Percentiles rank a stretch among this genome's conserved stretches.
Evolutionary conservation across 2,797 vertebrate species (phyloP).

Genomic region (Tokudaia muenninki): DNA sequence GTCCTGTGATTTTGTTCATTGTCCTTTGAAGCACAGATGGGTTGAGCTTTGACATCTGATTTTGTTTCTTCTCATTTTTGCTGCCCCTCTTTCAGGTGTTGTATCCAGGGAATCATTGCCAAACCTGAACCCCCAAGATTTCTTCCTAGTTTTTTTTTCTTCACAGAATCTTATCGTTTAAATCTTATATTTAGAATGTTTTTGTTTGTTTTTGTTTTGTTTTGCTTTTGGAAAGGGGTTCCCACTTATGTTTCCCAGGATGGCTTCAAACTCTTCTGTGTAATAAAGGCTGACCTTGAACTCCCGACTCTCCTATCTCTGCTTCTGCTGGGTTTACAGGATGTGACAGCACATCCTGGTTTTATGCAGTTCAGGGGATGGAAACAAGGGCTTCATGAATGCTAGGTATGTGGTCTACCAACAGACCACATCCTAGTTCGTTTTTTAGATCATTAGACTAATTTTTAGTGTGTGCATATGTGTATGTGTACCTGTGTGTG

Average conservation of each 20-base stretch:
- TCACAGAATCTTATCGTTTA: background rate
- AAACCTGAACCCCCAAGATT: background rate
- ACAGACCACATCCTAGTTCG: background rate
- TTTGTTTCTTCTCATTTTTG: background rate
- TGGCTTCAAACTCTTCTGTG: background rate
- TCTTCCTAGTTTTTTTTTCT: accelerated
- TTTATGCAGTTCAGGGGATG: background rate
- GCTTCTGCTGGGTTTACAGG: background rate
- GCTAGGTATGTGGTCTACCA: background rate
- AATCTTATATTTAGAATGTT: background rate
- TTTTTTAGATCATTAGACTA: background rate
- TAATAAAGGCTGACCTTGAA: background rate
- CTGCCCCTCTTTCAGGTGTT: background rate
- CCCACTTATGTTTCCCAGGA: background rate
- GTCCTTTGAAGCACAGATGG: background rate
- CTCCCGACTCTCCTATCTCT: background rate
- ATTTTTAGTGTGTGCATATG: background rate
- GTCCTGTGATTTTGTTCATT: background rate
- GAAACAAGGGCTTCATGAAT: background rate
- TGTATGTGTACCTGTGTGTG: background rate
- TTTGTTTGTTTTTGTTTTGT: background rate
- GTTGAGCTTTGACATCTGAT: background rate
- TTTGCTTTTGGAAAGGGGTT: background rate
- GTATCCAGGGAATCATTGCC: background rate
- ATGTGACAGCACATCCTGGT: background rate